Evolutionary conservation across 1,140 invertebrate species (phyloP), one percentile per base, ranked within the genome.

Genomic region (Trichonephila clavata): DNA sequence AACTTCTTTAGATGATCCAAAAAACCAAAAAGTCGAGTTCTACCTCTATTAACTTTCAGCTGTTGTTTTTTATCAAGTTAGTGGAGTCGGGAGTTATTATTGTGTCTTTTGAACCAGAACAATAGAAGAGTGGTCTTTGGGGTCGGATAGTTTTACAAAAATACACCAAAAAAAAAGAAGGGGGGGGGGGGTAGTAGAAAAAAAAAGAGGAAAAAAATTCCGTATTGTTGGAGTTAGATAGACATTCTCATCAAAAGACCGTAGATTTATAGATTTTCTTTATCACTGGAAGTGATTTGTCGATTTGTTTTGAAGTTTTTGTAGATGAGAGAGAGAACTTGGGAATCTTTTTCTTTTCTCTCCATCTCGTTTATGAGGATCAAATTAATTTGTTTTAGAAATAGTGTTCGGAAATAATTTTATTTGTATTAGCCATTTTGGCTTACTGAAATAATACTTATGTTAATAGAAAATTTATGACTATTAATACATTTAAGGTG

Each of bases 51-150:
- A 83, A 61, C 80, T 84, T 84, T 92, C 24, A 84, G 81, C 57
- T 84, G 80, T 92, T 92, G 60, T 92, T 92, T 92, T 92, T 92
- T 84, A 92, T 92, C 90, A 92, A 92, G 71, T 92, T 92, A 84
- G 81, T 77, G 24, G 90, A 83, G 50, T 84, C 81, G 24, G 60
- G 60, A 84, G 80, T 92, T 92, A 92, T 92, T 92, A 92, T 92
- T 92, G 90, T 84, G 90, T 92, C 90, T 92, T 84, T 92, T 92
- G 90, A 92, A 92, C 90, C 80, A 92, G 81, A 92, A 92, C 90
- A 92, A 92, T 92, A 84, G 59, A 43, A 20, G 77, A 92, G 90
- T 65, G 90, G 90, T 83, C 59, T 84, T 63, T 92, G 80, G 77
- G 81, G 80, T 84, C 71, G 90, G 77, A 63, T 92, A 84, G 90